Conservation (phyloP, 2,113 vertebrate genomes). For the Nothobranchius furzeri region DNA sequence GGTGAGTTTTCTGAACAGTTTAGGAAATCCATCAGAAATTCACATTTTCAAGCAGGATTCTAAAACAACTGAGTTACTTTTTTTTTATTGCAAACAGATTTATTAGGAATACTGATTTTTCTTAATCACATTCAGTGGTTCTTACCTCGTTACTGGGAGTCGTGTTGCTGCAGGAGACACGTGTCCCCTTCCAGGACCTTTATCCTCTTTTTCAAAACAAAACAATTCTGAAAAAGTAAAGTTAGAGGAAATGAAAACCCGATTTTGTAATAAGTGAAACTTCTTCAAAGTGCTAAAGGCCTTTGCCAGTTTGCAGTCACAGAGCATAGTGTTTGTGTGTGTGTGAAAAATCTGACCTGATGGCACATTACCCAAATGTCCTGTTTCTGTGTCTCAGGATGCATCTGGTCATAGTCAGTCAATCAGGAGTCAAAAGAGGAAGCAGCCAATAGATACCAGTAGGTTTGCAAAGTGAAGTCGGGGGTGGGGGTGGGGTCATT, state of each 20-base stretch:
- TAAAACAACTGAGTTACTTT: too few relatives aligned
- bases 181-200: constrained; percentile 33
- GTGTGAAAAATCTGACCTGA: constrained; percentile 61
- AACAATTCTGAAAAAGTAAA: constrained; percentile 81
- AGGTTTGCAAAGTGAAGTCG: constrained; percentile 66
- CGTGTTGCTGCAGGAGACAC: constrained; percentile 54
- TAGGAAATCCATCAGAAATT: too few relatives aligned
- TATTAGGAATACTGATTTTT: too few relatives aligned
- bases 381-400: constrained; percentile 68
- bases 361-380: constrained; percentile 45
- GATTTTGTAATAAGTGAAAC: constrained; percentile 1
- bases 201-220: constrained; percentile 80
- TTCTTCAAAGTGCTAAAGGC: constrained; percentile 18
- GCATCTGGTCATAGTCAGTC: constrained; percentile 73
- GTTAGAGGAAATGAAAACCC: constrained; percentile 8
- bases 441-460: constrained; percentile 62
- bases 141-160: constrained; percentile 69
- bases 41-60: too few relatives aligned
- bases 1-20: too few relatives aligned
- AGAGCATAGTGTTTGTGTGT: constrained; percentile 21
- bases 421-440: constrained; percentile 73
- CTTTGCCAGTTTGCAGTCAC: constrained; percentile 16
- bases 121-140: not conserved
- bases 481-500: constrained; percentile 30
- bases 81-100: too few relatives aligned